A percentile compares a stretch with the other conserved stretches of the same genome.
phyloP scores from a whole-genome alignment of 2,113 vertebrate species.

The Lutjanus erythropterus region DNA sequence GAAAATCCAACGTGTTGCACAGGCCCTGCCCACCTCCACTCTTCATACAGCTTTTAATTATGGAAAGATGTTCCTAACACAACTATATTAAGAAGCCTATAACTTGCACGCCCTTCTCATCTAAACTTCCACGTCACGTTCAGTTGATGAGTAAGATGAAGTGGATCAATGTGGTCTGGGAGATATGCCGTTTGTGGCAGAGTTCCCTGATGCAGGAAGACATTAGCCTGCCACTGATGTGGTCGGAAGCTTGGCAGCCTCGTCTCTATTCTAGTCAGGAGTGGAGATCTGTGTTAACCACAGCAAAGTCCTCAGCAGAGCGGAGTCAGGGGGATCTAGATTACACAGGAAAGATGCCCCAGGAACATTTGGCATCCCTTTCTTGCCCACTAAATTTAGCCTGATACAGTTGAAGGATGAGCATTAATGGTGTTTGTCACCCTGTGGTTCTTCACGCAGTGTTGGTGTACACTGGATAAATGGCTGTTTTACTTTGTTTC shows the following conservation, averaged over 20 bases:
- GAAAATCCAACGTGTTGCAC: no score
- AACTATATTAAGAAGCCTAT: background rate
- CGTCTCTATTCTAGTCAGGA: conserved; percentile 36
- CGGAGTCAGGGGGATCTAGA: conserved; percentile 8
- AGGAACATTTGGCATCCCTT: background rate
- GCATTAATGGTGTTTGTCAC: background rate
- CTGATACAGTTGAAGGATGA: background rate
- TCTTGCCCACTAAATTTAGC: background rate
- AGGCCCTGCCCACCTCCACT: background rate
- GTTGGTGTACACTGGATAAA: conserved; percentile 5
- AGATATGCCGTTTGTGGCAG: conserved; percentile 35
- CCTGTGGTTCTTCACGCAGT: background rate
- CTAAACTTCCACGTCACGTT: background rate
- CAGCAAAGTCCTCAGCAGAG: conserved; percentile 32
- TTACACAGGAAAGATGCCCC: background rate
- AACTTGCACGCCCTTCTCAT: background rate
- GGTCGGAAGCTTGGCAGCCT: conserved; percentile 48
- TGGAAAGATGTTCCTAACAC: background rate
- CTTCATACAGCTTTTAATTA: background rate
- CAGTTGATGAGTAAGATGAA: conserved; percentile 33
- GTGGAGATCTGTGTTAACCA: conserved; percentile 43
- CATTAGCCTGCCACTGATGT: conserved; percentile 64
- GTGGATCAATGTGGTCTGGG: conserved; percentile 27
- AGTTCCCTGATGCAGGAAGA: conserved; percentile 43
- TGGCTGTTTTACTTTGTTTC: conserved; percentile 17